A percentile compares a stretch with the other conserved stretches of the same genome.
These are phyloP conservation scores for Carettochelys insculpta DNA, from an alignment of 2,113 vertebrate genomes.

Conservation along the genomic window DNA sequence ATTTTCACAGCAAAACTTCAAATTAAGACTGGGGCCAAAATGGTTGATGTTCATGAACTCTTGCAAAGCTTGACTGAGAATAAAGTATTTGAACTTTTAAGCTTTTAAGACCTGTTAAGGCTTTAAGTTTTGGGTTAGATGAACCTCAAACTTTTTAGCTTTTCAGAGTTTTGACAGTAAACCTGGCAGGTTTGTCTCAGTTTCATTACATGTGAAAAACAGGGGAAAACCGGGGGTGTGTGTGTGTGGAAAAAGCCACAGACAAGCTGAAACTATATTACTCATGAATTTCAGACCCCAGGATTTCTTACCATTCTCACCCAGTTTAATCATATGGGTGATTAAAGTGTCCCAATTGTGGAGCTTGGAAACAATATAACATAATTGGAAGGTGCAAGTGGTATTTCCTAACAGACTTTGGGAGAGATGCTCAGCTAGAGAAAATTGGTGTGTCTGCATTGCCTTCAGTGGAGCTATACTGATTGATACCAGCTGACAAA, in stretches of 20 bases:
- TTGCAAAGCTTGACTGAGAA: neutral
- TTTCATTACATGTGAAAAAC: slow-evolving; percentile 55
- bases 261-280: neutral
- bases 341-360: neutral
- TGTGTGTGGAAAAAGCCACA: neutral
- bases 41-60: slow-evolving; percentile 43
- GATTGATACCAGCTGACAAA: rapidly evolving
- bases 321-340: rapidly evolving
- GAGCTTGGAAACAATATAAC: rapidly evolving
- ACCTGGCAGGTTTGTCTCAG: slow-evolving; percentile 49
- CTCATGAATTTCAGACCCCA: neutral
- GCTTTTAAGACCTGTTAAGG: too few relatives aligned
- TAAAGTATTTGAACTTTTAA: slow-evolving; percentile 43
- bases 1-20: slow-evolving; percentile 41
- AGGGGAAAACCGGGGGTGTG: slow-evolving; percentile 21
- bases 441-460: rapidly evolving
- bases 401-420: neutral
- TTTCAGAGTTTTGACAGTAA: slow-evolving; percentile 66
- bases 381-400: neutral
- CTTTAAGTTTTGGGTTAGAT: slow-evolving; percentile 50
- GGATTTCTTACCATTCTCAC: neutral
- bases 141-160: slow-evolving; percentile 55
- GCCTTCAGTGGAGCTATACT: neutral
- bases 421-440: rapidly evolving
- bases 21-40: slow-evolving; percentile 14